phyloP scores from a whole-genome alignment of 2,113 vertebrate species.

The Rhegmatorhina hoffmannsi region DNA sequence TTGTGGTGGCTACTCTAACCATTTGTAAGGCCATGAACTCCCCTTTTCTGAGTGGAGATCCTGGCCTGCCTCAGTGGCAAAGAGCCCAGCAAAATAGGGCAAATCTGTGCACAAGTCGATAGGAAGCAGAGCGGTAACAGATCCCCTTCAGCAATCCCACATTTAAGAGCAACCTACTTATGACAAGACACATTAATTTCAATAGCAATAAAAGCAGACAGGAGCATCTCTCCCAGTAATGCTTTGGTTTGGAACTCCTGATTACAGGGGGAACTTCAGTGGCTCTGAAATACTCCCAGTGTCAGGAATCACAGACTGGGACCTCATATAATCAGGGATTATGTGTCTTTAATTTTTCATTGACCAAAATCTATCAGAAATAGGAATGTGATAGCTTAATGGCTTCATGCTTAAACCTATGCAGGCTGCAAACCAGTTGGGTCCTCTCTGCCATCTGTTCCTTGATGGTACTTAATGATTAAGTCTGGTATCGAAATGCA shows the following conservation, averaged over 20 bases:
- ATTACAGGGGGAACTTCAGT: constrained; percentile 27
- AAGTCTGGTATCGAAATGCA: constrained; percentile 37
- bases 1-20: not conserved
- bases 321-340: constrained; percentile 64
- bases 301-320: constrained; percentile 45
- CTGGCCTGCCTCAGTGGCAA: constrained; percentile 65
- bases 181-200: constrained; percentile 87
- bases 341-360: constrained; percentile 73
- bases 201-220: constrained; percentile 66
- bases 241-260: constrained; percentile 44
- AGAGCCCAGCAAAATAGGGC: constrained; percentile 73
- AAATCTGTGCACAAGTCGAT: constrained; percentile 78
- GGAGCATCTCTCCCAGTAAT: constrained; percentile 65
- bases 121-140: constrained; percentile 71
- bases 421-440: constrained; percentile 71
- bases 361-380: constrained; percentile 74
- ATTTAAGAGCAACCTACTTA: constrained; percentile 89
- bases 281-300: constrained; percentile 46
- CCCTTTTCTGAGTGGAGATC: constrained; percentile 65
- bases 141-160: constrained; percentile 77
- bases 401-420: constrained; percentile 69
- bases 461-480: constrained; percentile 61
- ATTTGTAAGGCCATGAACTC: constrained; percentile 47
- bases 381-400: constrained; percentile 81
- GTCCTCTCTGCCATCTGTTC: constrained; percentile 81